These are phyloP conservation scores for Sylvicola fuscatus DNA, from an alignment of 2,888 invertebrate species.

Conservation along the genomic window DNA sequence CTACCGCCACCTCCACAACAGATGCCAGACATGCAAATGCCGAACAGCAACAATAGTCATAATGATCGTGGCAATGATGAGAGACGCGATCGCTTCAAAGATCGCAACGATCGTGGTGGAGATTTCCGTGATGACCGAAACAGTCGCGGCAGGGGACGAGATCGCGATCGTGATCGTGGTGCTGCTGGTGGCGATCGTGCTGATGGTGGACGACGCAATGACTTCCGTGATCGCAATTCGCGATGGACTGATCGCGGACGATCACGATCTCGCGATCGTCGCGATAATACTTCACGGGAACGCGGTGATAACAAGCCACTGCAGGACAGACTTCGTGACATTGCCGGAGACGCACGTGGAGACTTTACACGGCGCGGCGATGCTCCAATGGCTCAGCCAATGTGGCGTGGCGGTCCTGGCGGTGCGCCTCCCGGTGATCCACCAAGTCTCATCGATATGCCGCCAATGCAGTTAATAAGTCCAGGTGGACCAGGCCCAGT, in stretches of 20 bases:
- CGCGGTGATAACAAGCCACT: conserved; percentile 18
- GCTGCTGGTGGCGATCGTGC: conserved; percentile 17
- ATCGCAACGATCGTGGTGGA: conserved; percentile 9
- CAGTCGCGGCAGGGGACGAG: conserved; percentile 14
- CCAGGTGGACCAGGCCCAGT: background rate
- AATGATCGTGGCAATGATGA: conserved; percentile 8
- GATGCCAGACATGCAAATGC: conserved; percentile 11
- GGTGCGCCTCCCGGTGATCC: background rate
- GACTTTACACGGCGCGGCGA: background rate
- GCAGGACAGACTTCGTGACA: conserved; percentile 31
- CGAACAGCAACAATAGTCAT: conserved; percentile 9
- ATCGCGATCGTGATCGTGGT: conserved; percentile 18
- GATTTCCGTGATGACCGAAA: conserved; percentile 14
- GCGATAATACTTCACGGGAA: conserved; percentile 11
- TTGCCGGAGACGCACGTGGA: conserved; percentile 14
- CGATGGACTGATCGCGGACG: conserved; percentile 15
- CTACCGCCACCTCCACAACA: conserved; percentile 13
- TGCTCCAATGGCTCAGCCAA: background rate
- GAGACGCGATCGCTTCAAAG: conserved; percentile 10
- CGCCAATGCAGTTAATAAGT: background rate
- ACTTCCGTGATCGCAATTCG: conserved; percentile 14
- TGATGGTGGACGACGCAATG: conserved; percentile 9
- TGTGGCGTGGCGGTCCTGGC: background rate
- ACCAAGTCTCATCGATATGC: background rate
- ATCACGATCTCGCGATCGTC: conserved; percentile 14